Evolutionary conservation across 37 sponge, comb jelly and placozoan species (phyloP), one percentile per base, ranked within the genome.

Genomic region (Halichondria panicea): DNA sequence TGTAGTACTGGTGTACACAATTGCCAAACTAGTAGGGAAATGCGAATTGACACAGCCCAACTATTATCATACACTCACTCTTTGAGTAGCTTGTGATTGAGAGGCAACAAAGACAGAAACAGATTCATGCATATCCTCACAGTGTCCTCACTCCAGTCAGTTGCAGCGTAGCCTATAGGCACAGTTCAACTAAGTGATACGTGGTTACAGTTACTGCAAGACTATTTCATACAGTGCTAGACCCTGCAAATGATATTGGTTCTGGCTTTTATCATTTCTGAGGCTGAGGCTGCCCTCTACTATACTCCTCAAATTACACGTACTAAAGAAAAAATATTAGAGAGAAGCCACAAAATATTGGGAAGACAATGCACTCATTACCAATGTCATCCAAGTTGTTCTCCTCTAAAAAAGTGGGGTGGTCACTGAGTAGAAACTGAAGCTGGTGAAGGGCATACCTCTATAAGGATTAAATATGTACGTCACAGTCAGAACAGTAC

Each of bases 51-150:
- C 72, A 54, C 2, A 44, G 18, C n/a, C 13, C 52, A 24, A 12
- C 9, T 36, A 54, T 41, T 28, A 24, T 54, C 11, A 13, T 30
- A n/a, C 31, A 57, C 93, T 75, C 68, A 95, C 96, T 93, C 88
- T 76, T 84, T 90, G 9, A 98, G 60, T 55, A 98, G 78, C 34
- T 80, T 84, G 69, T 84, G 92, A 61, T 98, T 98, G 66, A 91
- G 89, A 27, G 99, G 94, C 39, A 98, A 85, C 8, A 98, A 79
- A 13, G 90, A 72, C 33, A 96, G 75, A 73, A 95, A 98, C 3
- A 93, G 89, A 13, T 72, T 78, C 33, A 93, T 63, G 63, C 92
- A 93, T 27, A 85, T 71, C 42, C 81, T 92, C 59, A 94, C 86
- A 56, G 81, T 66, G n/a, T 79, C 87, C 28, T 96, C 97, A 34